Base-by-base conservation (phyloP, 2,797 vertebrate species). In the Fundulus diaphanus region DNA sequence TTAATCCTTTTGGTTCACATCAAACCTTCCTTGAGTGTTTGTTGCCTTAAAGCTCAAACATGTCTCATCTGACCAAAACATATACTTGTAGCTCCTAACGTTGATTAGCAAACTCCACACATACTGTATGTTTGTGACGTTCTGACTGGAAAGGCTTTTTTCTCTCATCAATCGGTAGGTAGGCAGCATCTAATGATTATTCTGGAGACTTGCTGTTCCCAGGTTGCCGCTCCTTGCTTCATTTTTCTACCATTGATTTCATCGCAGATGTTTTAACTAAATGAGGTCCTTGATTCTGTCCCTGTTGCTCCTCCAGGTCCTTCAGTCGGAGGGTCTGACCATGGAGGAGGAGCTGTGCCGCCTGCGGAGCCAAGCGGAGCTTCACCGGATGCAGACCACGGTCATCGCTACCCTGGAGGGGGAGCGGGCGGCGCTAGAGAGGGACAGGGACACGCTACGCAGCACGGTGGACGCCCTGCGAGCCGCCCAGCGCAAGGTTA, bases 321-420 rank as follows among this genome's bases (percentile, higher is more conserved):
- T 94, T 70, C 93, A 95, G 88, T 84, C 88, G 1, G 95, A 95
- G 54, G 80, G 86, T 57, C 88, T 93, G 87, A 86, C 74, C 51
- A 85, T 92, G 90, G 95, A 96, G 78, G 95, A 96, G 87, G 96
- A 96, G 84, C 89, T 96, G 80, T 94, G 92, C 54, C 93, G 92
- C 71, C 88, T 96, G 68, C 93, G 94, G 35, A 94, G 94, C 87
- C 94, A 95, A 78, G 80, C 74, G 0, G 95, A 95, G 87, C 92
- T 96, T 42, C 94, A 94, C 81, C 88, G 93, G 85, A 93, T 96
- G 91, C 95, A 96, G 83, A 93, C 92, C 44, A 91, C 91, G 2
- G 91, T 94, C 87, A 94, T 96, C 40, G 92, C 93, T 75, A 92
- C 94, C 73, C 91, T 96, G 87, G 95, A 96, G 82, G 93, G 91